Conservation (phyloP, 2,113 vertebrate genomes). For the Morone saxatilis region DNA sequence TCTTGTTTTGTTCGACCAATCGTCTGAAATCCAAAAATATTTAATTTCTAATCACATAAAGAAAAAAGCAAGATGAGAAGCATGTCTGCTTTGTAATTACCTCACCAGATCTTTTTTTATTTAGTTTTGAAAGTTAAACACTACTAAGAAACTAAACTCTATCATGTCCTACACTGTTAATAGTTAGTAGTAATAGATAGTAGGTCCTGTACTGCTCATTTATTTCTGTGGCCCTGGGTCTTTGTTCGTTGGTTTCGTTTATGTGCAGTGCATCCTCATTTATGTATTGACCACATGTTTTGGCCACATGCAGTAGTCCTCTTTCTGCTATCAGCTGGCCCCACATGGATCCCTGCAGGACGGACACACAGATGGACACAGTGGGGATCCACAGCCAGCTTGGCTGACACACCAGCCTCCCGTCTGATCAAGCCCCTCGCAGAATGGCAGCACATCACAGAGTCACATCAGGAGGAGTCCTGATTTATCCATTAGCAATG, state of each 20-base stretch:
- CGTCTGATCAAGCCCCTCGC: conserved; percentile 54
- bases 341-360: conserved; percentile 65
- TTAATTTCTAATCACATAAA: not conserved
- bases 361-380: conserved; percentile 78
- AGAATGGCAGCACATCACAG: conserved; percentile 75
- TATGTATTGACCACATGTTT: conserved; percentile 74
- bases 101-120: not conserved
- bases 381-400: conserved; percentile 60
- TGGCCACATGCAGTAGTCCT: conserved; percentile 63
- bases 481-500: conserved; percentile 65
- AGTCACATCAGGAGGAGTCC: conserved; percentile 70
- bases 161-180: not conserved
- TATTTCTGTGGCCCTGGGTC: not conserved
- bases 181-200: too few relatives aligned
- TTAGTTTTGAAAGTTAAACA: not conserved
- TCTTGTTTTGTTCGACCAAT: not conserved
- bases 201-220: not conserved
- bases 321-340: conserved; percentile 65
- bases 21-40: not conserved
- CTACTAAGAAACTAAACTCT: not conserved
- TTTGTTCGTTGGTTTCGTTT: conserved; percentile 14
- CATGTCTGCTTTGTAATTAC: not conserved
- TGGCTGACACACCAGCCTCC: conserved; percentile 47
- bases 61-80: not conserved
- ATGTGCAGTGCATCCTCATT: conserved; percentile 45